Evolutionary conservation across 2,888 invertebrate species (phyloP).

Genomic region (Tortrix viridana): DNA sequence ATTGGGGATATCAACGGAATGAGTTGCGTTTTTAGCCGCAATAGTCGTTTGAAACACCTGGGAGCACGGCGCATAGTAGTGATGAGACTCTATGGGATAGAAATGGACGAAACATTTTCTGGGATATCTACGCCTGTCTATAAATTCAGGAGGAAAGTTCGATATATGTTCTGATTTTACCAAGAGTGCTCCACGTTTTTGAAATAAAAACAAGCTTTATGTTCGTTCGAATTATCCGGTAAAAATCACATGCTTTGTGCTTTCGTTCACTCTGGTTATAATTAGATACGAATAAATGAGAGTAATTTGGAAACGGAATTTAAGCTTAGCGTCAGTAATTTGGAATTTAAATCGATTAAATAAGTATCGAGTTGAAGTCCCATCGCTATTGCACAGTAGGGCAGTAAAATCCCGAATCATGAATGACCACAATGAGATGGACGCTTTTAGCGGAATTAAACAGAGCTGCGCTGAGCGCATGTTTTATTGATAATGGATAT

Average conservation of each 20-base stretch:
- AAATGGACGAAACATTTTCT: not conserved
- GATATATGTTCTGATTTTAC: not conserved
- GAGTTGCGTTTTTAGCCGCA: slow-evolving; percentile 58
- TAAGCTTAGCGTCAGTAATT: not conserved
- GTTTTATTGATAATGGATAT: slow-evolving; percentile 69
- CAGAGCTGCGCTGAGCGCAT: slow-evolving; percentile 56
- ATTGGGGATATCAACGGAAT: slow-evolving; percentile 51
- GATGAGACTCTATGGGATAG: slow-evolving; percentile 4
- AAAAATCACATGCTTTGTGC: too few species aligned
- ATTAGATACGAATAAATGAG: too few species aligned
- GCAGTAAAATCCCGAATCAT: slow-evolving; percentile 59
- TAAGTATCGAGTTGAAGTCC: slow-evolving; percentile 5
- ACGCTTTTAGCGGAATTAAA: slow-evolving; percentile 81
- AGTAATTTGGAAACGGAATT: too few species aligned
- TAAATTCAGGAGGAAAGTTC: not conserved
- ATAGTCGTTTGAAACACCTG: slow-evolving; percentile 58
- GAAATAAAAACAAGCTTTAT: too few species aligned
- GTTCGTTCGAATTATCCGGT: too few species aligned
- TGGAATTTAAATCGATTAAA: slow-evolving; percentile 1
- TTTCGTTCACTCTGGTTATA: too few species aligned
- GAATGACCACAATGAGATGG: slow-evolving; percentile 72
- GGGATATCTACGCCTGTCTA: not conserved
- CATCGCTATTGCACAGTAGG: slow-evolving; percentile 8
- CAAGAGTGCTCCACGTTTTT: not conserved
- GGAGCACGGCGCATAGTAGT: slow-evolving; percentile 45